phyloP scores from a whole-genome alignment of 2,113 vertebrate genomes.

The Cavia aperea region DNA sequence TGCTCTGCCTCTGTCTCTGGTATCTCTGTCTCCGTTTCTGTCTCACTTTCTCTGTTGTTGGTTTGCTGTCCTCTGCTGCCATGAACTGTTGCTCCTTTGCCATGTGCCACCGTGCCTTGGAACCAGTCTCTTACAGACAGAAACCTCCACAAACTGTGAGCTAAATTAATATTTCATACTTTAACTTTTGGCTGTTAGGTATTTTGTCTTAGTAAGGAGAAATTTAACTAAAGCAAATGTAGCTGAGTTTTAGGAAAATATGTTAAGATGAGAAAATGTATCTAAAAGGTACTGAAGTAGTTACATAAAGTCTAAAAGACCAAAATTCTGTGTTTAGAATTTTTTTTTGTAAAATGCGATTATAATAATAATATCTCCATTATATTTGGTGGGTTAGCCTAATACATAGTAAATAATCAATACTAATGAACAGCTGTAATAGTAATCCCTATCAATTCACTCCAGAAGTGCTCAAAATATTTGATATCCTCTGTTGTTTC shows the following conservation, averaged over 20 bases:
- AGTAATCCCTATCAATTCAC: not conserved
- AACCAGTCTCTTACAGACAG: not conserved
- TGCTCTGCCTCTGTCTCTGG: too few relatives aligned
- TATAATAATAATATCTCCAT: not conserved
- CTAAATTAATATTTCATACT: not conserved
- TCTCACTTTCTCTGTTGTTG: not conserved
- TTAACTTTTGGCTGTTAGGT: not conserved
- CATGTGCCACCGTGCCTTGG: not conserved
- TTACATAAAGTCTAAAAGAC: not conserved
- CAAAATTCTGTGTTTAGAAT: not conserved
- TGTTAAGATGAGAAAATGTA: not conserved
- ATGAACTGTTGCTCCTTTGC: not conserved
- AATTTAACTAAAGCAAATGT: not conserved
- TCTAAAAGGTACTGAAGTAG: not conserved
- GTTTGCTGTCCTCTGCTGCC: not conserved
- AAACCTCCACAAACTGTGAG: not conserved
- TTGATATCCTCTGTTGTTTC: not conserved
- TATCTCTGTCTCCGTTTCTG: not conserved
- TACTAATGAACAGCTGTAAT: not conserved
- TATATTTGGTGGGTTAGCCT: not conserved
- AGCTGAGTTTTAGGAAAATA: not conserved
- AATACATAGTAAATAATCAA: not conserved
- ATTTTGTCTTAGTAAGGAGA: not conserved
- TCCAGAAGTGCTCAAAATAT: not conserved
- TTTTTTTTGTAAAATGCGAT: not conserved